These are phyloP conservation scores for Zosterops borbonicus DNA, from an alignment of 2,113 vertebrate species.

Conservation along the genomic window DNA sequence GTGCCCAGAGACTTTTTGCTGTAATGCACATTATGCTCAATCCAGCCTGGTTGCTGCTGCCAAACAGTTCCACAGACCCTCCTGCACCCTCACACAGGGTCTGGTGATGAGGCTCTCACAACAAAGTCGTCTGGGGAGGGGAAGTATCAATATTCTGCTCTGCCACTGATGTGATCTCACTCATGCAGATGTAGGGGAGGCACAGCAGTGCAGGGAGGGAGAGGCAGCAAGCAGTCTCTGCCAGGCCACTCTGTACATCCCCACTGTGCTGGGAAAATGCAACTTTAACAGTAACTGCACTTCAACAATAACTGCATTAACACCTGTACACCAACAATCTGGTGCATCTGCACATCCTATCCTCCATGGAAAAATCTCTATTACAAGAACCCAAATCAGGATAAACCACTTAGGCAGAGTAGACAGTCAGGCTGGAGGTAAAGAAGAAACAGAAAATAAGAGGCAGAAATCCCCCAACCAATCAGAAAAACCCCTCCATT, in stretches of 20 bases:
- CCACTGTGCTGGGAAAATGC: background rate
- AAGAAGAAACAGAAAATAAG: background rate
- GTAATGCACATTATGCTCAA: background rate
- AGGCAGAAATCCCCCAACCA: background rate
- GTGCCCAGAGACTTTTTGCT: background rate
- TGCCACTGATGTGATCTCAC: background rate
- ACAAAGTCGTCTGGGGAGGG: background rate
- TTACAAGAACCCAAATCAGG: background rate
- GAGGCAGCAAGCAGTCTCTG: background rate
- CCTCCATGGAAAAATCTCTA: background rate
- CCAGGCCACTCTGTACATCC: background rate
- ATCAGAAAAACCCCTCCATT: rapidly evolving
- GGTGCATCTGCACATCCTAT: background rate
- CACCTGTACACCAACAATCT: background rate
- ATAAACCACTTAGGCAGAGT: background rate
- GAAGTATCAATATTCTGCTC: background rate
- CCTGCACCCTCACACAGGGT: background rate
- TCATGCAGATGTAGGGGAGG: background rate
- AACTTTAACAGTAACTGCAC: background rate
- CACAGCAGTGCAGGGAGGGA: background rate
- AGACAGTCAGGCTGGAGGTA: background rate
- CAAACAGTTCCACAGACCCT: background rate
- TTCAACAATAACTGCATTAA: background rate
- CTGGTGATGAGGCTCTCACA: background rate
- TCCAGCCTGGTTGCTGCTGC: background rate